These are phyloP conservation scores for Puntigrus tetrazona DNA, from an alignment of 2,113 vertebrate genomes.

Conservation along the genomic window DNA sequence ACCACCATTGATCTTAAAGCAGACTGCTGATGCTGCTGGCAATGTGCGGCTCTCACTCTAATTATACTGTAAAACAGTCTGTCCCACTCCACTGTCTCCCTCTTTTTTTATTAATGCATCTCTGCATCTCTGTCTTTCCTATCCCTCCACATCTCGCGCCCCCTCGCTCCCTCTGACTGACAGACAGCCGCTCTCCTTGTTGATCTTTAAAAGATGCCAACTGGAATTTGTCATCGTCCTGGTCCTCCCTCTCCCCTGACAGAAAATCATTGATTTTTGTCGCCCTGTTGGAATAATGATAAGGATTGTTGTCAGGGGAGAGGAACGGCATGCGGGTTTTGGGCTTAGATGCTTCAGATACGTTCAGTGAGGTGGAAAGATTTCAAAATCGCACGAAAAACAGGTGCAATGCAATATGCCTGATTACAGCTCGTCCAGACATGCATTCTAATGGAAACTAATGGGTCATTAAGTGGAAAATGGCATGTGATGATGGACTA, in stretches of 20 bases:
- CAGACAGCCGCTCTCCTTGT: conserved; percentile 44
- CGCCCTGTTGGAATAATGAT: conserved; percentile 77
- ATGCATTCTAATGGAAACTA: conserved; percentile 79
- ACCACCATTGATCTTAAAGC: conserved; percentile 58
- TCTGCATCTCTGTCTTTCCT: conserved; percentile 12
- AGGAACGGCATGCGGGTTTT: conserved; percentile 15
- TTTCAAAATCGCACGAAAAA: conserved; percentile 7
- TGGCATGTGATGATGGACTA: conserved; percentile 69
- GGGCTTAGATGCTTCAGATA: conserved; percentile 24
- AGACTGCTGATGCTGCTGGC: conserved; percentile 48
- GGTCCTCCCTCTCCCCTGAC: conserved; percentile 32
- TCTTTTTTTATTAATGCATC: conserved; percentile 34
- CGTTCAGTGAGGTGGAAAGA: conserved; percentile 60
- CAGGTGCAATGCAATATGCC: conserved; percentile 22
- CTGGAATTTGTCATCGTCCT: conserved; percentile 51
- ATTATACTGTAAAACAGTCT: conserved; percentile 66
- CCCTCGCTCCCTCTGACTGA: conserved; percentile 21
- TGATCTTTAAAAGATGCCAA: conserved; percentile 53
- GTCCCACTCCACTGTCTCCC: conserved; percentile 28
- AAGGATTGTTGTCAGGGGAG: conserved; percentile 55
- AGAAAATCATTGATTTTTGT: conserved; percentile 62
- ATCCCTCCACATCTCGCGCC: conserved; percentile 4
- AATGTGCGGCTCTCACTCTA: conserved; percentile 54
- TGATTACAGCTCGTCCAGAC: conserved; percentile 54
- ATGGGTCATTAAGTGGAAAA: conserved; percentile 82